A percentile compares a stretch with the other conserved stretches of the same genome.
Conservation (phyloP, 2,113 vertebrate species). For the Mellivora capensis region DNA sequence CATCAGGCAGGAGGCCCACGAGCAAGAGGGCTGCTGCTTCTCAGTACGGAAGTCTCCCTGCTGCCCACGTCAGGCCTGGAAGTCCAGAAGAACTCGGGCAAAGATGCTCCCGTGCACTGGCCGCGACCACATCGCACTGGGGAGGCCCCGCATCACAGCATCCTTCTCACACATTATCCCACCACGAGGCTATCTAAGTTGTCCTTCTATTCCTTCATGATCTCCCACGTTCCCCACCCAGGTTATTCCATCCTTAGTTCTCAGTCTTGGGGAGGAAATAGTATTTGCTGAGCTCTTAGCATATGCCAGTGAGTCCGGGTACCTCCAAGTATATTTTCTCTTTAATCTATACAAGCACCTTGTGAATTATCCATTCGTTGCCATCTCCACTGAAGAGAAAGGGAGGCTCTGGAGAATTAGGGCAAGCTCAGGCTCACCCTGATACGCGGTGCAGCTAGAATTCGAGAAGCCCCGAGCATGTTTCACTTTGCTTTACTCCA, state of each 20-base stretch:
- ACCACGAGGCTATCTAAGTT: not conserved
- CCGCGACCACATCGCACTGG: rapidly evolving
- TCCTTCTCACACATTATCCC: not conserved
- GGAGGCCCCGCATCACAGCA: not conserved
- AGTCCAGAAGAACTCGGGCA: rapidly evolving
- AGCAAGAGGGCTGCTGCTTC: not conserved
- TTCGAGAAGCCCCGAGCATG: not conserved
- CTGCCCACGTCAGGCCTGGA: too few relatives aligned
- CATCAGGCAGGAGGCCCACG: not conserved
- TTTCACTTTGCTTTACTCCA: not conserved
- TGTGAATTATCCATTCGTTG: rapidly evolving
- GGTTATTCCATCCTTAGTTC: not conserved
- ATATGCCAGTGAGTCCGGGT: not conserved
- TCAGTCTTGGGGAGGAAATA: not conserved
- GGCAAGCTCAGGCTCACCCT: not conserved
- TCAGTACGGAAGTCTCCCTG: rapidly evolving
- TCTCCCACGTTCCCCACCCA: not conserved
- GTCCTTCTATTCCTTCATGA: not conserved
- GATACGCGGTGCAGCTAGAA: rapidly evolving
- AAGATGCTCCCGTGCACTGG: not conserved
- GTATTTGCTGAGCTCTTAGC: not conserved
- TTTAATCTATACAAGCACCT: not conserved
- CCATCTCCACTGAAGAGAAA: not conserved
- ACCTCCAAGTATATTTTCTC: not conserved
- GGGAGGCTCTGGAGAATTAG: not conserved